Base-by-base conservation (phyloP, 2,888 invertebrate species). In the Hofmannophila pseudospretella region DNA sequence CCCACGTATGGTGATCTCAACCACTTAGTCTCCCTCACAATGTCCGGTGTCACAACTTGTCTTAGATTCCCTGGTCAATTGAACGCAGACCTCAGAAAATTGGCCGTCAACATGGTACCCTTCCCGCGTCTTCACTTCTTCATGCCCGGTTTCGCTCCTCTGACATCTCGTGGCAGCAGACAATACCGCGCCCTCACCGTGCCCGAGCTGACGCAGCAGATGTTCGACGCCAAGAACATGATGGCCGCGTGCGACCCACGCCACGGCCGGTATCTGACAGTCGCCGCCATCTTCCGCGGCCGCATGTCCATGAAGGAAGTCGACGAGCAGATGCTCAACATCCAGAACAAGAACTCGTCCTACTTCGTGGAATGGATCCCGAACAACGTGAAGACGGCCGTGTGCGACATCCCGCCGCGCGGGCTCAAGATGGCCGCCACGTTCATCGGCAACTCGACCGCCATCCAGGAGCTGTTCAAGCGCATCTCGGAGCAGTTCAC, bases 161-260 rank as follows among this genome's bases (percentile, higher is more conserved):
- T 94, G 32, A 93, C 92, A 11, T 95, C 94, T 7, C 91, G 96
- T 45, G 96, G 94, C 37, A 94, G 93, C 63, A 96, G 96, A 78
- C 95, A 95, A 61, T 96, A 96, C 88, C 89, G 95, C 47, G 93
- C 96, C 28, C 85, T 96, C 28, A 94, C 96, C 9, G 96, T 96
- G 0, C 95, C 96, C 0, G 96, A 96, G 45, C 75, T 77, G 36
- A 96, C 96, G 0, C 91, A 94, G 55, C 95, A 95, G 75, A 95
- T 95, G 94, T 97, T 97, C 80, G 96, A 97, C 77, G 95, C 96
- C 48, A 96, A 96, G 88, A 97, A 97, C 88, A 97, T 96, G 96
- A 97, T 96, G 96, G 96, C 96, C 19, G 96, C 96, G 4, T 96
- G 96, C 70, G 96, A 97, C 80, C 96, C 96, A 0, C 89, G 96